Evolutionary conservation across 23 tunicate genomes (phyloP).

Genomic region (Aplidium turbinatum): DNA sequence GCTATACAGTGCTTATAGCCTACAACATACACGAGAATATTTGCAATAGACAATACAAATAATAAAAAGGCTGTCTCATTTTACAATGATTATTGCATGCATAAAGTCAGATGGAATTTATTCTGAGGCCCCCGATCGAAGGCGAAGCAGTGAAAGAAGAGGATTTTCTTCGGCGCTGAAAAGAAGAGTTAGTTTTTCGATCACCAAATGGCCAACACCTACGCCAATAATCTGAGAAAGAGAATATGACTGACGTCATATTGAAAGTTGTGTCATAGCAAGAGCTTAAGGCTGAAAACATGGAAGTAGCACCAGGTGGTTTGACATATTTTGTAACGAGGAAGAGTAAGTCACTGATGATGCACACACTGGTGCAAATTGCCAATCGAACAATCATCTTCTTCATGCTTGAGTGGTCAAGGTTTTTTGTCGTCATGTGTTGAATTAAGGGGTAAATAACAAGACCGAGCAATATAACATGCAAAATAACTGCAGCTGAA

Average conservation of each 20-base stretch:
- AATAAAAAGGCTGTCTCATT: no score
- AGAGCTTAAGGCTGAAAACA: not conserved
- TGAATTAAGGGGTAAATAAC: constrained; percentile 4
- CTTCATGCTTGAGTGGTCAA: not conserved
- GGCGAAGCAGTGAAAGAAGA: no score
- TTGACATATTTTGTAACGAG: constrained; percentile 9
- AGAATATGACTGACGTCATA: not conserved
- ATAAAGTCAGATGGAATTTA: no score
- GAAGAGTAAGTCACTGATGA: not conserved
- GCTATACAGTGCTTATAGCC: no score
- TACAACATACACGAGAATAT: no score
- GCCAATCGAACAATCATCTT: constrained; percentile 10
- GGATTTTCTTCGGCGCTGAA: no score
- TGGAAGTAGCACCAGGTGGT: not conserved
- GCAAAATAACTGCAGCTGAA: constrained; percentile 2
- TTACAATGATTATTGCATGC: no score
- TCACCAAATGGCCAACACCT: not conserved
- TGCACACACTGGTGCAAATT: constrained; percentile 13
- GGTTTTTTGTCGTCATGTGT: not conserved
- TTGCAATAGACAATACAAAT: no score
- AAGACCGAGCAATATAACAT: not conserved
- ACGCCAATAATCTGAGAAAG: constrained; percentile 1
- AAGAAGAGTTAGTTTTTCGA: not conserved
- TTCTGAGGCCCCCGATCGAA: no score
- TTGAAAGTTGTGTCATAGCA: constrained; percentile 7